Base-by-base conservation (phyloP, 64 coral and sea anemone genomes). In the Anthopleura sola region DNA sequence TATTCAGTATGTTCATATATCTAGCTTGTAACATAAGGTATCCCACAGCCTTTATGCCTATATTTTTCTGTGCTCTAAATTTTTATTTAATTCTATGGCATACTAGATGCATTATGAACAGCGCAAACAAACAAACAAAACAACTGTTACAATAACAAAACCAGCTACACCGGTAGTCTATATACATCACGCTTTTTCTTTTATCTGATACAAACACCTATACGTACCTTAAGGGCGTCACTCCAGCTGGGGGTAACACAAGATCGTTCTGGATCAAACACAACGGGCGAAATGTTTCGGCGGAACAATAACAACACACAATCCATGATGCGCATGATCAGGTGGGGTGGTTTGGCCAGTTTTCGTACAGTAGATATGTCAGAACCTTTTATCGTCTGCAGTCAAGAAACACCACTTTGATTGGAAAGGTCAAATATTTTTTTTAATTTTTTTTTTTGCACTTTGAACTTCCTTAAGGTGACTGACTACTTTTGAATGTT, bases 241-340 rank as follows among this genome's bases (percentile, higher is more conserved):
- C 78, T 23, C 96, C 96, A 99, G 71, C 92, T 92, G 46, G 96
- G 96, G 7, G 87, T 94, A 8, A 88, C 78, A 75, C 96, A 94
- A 24, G 64, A 33, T 13, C 90, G 84, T 58, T 99, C 96, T 14
- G 93, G 80, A 88, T 99, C 96, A 75, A 81, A 91, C 3, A 87
- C 81, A 36, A 99, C 86, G 20, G 83, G 50, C 11, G 71, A 83
- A 36, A 99, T 46, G 81, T 83, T 90, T 24, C 93, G 90, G 58
- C 96, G 85, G 84, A 99, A 99, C n/a, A 99, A 80, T 10, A 99
- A n/a, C 36, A 92, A 46, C 28, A 99, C 96, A 19, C 96, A 99
- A 74, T 99, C 96, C 96, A 99, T 99, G 78, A 99, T 99, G 68
- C 96, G 96, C 92, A 94, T 99, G 92, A 99, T 99, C 78, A 99